Evolutionary conservation across 2,888 invertebrate genomes (phyloP).

Genomic region (Carabus problematicus): DNA sequence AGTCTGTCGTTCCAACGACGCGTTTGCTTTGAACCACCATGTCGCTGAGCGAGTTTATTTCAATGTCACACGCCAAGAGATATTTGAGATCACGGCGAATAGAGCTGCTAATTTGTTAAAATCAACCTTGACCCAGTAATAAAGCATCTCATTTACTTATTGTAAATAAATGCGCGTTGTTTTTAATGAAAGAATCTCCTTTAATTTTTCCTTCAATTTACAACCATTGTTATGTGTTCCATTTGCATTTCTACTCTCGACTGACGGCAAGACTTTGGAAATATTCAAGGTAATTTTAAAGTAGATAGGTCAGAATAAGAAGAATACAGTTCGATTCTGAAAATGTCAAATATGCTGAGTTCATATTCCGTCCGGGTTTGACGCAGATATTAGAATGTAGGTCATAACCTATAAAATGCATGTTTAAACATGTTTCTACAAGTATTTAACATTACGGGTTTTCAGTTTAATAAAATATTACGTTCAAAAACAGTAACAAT

Average conservation of each 20-base stretch:
- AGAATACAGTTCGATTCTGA: no score
- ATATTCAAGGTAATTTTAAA: no score
- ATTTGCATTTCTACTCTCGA: conserved; percentile 1
- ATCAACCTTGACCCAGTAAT: conserved; percentile 33
- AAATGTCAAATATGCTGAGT: no score
- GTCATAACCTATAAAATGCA: no score
- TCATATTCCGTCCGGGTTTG: no score
- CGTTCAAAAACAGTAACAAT: no score
- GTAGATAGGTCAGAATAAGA: no score
- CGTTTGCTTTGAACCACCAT: not conserved
- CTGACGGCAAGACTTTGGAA: no score
- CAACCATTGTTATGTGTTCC: conserved; percentile 27
- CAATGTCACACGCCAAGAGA: conserved; percentile 24
- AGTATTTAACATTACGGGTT: no score
- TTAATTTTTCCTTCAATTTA: conserved; percentile 38
- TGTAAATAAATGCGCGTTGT: conserved; percentile 37
- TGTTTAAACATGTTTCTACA: no score
- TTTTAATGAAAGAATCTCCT: conserved; percentile 38
- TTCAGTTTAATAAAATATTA: no score
- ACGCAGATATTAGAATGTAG: no score
- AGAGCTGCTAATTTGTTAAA: conserved; percentile 32
- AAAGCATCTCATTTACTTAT: conserved; percentile 35
- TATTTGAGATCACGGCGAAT: conserved; percentile 19
- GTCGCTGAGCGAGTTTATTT: conserved; percentile 8
- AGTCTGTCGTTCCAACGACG: not conserved